Conservation (phyloP, 2,888 invertebrate species). For the Stenodera caucasica region DNA sequence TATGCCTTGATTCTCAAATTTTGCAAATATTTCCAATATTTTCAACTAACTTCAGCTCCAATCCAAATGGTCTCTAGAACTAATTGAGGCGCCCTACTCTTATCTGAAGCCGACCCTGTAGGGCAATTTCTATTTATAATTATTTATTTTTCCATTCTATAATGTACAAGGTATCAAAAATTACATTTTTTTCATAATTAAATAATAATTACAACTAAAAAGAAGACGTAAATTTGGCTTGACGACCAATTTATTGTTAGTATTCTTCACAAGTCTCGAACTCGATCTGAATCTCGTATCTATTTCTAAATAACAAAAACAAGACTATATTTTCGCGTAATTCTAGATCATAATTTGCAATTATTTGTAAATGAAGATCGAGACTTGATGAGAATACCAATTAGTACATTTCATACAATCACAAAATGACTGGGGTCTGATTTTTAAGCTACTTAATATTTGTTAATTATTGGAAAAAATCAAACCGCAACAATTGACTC, state of each 20-base stretch:
- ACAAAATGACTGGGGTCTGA: not conserved
- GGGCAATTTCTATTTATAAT: not conserved
- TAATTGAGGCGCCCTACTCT: too few relatives aligned
- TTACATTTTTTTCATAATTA: slow-evolving; percentile 8
- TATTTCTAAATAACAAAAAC: too few relatives aligned
- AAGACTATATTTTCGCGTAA: too few relatives aligned
- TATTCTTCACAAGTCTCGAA: not conserved
- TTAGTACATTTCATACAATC: not conserved
- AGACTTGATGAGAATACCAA: not conserved
- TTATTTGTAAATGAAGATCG: too few relatives aligned
- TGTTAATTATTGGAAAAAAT: too few relatives aligned
- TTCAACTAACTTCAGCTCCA: too few relatives aligned
- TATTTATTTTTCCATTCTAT: slow-evolving; percentile 16
- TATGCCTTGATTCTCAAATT: too few relatives aligned
- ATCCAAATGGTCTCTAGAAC: too few relatives aligned
- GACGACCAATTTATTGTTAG: not conserved
- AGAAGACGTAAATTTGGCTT: slow-evolving; percentile 11
- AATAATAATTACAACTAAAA: not conserved
- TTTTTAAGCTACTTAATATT: not conserved
- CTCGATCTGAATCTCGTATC: too few relatives aligned
- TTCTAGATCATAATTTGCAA: too few relatives aligned
- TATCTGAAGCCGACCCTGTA: too few relatives aligned
- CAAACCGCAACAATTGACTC: not conserved
- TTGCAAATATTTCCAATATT: too few relatives aligned
- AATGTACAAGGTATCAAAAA: slow-evolving; percentile 22